Conservation (phyloP, 2,113 vertebrate species). For the Cyanoderma ruficeps region DNA sequence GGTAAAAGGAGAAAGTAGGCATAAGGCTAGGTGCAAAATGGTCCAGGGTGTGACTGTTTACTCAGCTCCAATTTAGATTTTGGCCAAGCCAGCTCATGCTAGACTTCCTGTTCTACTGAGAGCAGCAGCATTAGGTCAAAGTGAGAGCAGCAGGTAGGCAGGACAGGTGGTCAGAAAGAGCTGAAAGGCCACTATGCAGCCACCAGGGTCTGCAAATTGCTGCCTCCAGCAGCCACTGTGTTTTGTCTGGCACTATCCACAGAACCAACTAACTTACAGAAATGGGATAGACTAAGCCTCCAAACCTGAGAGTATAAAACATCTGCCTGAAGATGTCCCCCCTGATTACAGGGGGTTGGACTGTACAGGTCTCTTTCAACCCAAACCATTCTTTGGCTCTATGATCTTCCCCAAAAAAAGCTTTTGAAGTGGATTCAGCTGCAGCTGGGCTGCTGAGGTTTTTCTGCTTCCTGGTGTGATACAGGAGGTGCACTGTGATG, state of each 20-base stretch:
- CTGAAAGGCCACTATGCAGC: neutral
- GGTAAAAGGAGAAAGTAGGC: neutral
- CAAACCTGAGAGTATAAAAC: neutral
- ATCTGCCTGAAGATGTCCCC: neutral
- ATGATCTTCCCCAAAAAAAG: neutral
- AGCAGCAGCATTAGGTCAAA: neutral
- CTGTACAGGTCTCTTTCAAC: neutral
- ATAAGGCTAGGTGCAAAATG: neutral
- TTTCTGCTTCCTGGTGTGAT: neutral
- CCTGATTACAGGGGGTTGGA: neutral
- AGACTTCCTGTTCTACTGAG: neutral
- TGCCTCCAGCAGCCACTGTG: neutral
- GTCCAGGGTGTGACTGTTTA: neutral
- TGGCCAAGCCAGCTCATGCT: neutral
- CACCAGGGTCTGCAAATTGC: neutral
- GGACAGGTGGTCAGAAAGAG: neutral
- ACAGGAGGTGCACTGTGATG: neutral
- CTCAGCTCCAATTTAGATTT: neutral
- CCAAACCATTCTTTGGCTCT: neutral
- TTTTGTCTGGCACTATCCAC: neutral
- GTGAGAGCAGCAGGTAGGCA: neutral
- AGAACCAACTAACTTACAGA: neutral
- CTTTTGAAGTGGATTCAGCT: neutral
- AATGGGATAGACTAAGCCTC: neutral
- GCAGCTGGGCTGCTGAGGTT: neutral